Evolutionary conservation across 2,888 invertebrate species (phyloP), one percentile per base, ranked within the genome.

Genomic region (Acleris literana): DNA sequence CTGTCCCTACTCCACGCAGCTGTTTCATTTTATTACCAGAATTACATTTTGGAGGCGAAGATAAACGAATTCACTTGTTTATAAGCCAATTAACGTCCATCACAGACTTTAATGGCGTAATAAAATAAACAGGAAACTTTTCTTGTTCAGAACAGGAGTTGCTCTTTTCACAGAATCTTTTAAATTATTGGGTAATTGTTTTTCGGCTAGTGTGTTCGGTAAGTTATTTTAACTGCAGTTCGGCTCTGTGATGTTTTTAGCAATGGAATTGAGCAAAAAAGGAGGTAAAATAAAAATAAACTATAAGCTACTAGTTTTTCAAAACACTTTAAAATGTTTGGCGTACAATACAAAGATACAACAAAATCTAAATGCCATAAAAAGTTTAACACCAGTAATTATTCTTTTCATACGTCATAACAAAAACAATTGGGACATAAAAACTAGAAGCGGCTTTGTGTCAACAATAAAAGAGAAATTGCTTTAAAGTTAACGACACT

Each of bases 401-500:
- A 49, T 60, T 49, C 1, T 63, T 20, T 33, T 60, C 49, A 56
- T 70, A 71, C 70, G 74, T 67, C 68, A 65, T 69, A 70, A 75
- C 71, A 75, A 73, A 72, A 76, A 74, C 68, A 74, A 65, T 61
- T 33, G 51, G 71, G 43, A 33, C 69, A 73, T 82, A 75, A 81
- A 84, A 78, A 76, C 73, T 78, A 82, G 82, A 80, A 83, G 80
- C 78, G 71, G 71, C 71, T 73, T 71, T 72, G 74, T 73, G 76
- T 70, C 77, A 75, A 77, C 79, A 83, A 85, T 85, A 84, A 82
- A 80, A 77, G 78, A 78, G 46, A 16, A 83, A 81, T 83, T 77
- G 82, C 77, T 75, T 77, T 71, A 75, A 78, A 72, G 79, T 82
- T 81, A 82, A 84, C 78, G 82, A 83, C 79, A 82, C 76, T 86